These are phyloP conservation scores for Dendrolimus punctatus DNA, from an alignment of 1,140 invertebrate genomes.

Conservation along the genomic window DNA sequence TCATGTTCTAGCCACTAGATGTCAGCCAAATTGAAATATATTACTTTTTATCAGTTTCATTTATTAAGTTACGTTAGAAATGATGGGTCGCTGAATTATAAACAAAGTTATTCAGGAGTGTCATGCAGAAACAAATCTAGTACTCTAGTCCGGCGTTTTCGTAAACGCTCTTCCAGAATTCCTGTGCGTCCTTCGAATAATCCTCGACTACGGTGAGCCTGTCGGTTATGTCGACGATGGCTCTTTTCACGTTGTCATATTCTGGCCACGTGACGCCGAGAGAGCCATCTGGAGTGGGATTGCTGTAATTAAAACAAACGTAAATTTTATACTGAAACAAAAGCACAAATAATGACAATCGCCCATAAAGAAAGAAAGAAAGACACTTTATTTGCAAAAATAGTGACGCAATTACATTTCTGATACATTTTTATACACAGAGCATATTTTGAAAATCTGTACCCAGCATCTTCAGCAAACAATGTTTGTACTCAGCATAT, in stretches of 20 bases:
- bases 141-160: not conserved
- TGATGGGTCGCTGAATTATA: not conserved
- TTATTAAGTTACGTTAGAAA: not conserved
- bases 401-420: no score
- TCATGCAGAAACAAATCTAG: no score
- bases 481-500: no score
- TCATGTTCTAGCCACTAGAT: not conserved
- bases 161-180: constrained; percentile 6
- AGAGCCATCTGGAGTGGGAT: constrained; percentile 6
- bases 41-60: not conserved
- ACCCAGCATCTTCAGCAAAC: no score
- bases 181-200: not conserved
- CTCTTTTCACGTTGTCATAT: not conserved
- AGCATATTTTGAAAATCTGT: no score
- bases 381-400: no score
- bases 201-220: not conserved
- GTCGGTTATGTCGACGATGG: constrained; percentile 4
- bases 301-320: constrained; percentile 2
- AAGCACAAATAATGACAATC: no score
- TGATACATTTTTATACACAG: no score
- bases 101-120: not conserved
- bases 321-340: not conserved
- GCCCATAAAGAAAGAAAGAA: no score
- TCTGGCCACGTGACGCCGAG: constrained; percentile 6
- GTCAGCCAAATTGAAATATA: not conserved